A percentile compares a stretch with the other conserved stretches of the same genome.
phyloP scores from a whole-genome alignment of 37 sponge, comb jelly and placozoan genomes.

The Lycopodina hypogea region DNA sequence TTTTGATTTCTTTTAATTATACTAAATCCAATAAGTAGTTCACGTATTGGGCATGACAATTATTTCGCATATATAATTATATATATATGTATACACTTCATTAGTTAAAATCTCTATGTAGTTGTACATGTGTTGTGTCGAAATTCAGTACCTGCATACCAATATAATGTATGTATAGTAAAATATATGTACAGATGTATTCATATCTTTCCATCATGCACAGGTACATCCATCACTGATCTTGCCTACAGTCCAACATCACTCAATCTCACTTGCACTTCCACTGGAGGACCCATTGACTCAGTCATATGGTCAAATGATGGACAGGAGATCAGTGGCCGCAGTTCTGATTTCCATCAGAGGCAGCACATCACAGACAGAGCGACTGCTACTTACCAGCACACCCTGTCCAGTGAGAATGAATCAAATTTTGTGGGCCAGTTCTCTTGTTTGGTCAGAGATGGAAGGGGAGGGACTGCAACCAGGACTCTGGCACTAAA shows the following conservation, averaged over 20 bases:
- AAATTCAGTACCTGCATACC: no score
- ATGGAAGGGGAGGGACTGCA: not conserved
- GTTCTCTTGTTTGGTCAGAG: constrained; percentile 14
- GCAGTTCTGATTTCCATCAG: not conserved
- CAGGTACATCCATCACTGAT: not conserved
- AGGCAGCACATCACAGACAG: not conserved
- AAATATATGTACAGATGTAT: no score
- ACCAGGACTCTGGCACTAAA: not conserved
- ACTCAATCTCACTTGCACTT: constrained; percentile 21
- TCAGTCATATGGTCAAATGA: constrained; percentile 17
- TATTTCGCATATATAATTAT: no score
- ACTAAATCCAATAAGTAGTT: no score
- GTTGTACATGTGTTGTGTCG: no score
- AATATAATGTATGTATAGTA: no score
- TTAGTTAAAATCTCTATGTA: no score
- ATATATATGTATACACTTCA: no score
- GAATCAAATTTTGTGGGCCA: not conserved
- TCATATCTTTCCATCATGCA: not conserved
- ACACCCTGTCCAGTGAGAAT: not conserved
- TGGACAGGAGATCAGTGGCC: not conserved
- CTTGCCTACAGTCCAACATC: not conserved
- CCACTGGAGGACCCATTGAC: constrained; percentile 25
- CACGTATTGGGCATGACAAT: no score
- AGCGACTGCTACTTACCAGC: constrained; percentile 17
- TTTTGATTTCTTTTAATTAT: no score